A percentile compares a stretch with the other conserved stretches of the same genome.
These are phyloP conservation scores for Solenopsis fugax DNA, from an alignment of 1,140 invertebrate genomes.

Conservation along the genomic window DNA sequence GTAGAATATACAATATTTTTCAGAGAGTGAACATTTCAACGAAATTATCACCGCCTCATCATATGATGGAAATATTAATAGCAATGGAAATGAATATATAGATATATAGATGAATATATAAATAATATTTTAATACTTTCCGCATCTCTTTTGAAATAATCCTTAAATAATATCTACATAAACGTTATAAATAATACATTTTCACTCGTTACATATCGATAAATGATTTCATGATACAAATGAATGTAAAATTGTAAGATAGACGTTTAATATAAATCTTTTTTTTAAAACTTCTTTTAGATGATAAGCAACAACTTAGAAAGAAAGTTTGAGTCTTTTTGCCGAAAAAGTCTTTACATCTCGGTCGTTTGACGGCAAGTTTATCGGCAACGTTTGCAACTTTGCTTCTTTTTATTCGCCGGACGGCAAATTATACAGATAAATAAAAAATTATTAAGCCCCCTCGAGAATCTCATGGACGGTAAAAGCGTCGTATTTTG, in stretches of 20 bases:
- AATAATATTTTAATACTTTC: neutral
- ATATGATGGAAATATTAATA: neutral
- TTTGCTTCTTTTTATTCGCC: neutral
- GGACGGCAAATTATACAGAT: neutral
- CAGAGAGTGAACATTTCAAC: conserved; percentile 3
- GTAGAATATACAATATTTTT: conserved; percentile 47
- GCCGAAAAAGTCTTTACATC: neutral
- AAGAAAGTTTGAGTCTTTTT: neutral
- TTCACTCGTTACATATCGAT: neutral
- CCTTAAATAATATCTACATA: neutral
- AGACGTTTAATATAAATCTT: neutral
- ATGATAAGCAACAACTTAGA: neutral
- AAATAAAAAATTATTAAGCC: neutral
- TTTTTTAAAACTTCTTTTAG: neutral
- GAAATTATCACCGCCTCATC: neutral
- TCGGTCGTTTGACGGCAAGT: conserved; percentile 2
- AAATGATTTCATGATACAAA: neutral
- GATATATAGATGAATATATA: too few species aligned
- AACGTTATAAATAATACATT: neutral
- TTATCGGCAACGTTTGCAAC: conserved; percentile 16
- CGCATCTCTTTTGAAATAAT: neutral
- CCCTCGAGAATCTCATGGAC: neutral
- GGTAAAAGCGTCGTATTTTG: neutral
- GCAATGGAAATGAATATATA: neutral
- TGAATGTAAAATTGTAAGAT: neutral